Base-by-base conservation (phyloP, 1,140 invertebrate species). In the Anastrepha ludens region DNA sequence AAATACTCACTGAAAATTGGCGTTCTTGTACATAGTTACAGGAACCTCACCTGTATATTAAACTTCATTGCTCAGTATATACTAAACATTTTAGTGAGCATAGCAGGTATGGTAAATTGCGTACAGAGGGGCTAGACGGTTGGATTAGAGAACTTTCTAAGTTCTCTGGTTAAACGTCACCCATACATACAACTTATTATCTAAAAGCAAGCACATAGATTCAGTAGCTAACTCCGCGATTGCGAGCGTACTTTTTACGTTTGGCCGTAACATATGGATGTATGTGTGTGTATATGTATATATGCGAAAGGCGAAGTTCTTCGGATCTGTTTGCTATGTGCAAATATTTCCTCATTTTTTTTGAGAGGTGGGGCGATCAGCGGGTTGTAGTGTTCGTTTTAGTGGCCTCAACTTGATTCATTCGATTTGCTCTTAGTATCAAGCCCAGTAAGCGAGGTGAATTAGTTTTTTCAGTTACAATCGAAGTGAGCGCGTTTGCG, bases 391-490 rank as follows among this genome's bases (percentile, higher is more conserved):
- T 29, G 15, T 17, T 81, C 47, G 47, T 55, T 9, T 29, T 39
- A 5, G 64, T 67, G 64, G 64, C 64, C 60, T 7, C 64, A 67
- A 67, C 29, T 81, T 81, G 74, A 81, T 81, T 81, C 74, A 81
- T 81, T 29, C n/a, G 74, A n/a, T 58, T 81, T 81, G 74, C 60
- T 62, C 60, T 5, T 62, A 62, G 60, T 17, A 62, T 62, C 60
- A 62, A 62, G n/a, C 47, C 74, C n/a, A 81, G n/a, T 7, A 20
- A 13, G 74, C 74, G 74, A 81, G 74, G 74, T 81, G 74, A 81
- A 81, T 81, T 81, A 50, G 74, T 55, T 81, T 81, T 58, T 81
- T 81, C 47, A 81, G 47, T 81, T 81, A 55, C 74, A 81, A 81
- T 81, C 74, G 47, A 81, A 81, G n/a, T 81, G 74, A 81, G 74